Conservation (phyloP, 1,140 invertebrate genomes). For the Zaprionus ornatus region DNA sequence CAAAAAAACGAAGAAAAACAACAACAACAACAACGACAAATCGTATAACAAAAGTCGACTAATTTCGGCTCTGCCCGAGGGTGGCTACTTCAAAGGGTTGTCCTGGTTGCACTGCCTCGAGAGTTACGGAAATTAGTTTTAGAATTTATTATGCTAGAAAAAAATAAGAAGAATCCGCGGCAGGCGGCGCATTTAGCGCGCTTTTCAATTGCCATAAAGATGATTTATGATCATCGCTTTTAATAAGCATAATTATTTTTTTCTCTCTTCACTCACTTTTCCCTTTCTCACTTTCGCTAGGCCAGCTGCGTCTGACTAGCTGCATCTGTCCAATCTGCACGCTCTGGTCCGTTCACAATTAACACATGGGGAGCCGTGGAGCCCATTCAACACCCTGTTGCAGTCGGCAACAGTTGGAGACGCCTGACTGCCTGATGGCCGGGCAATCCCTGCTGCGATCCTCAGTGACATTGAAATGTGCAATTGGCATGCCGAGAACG, state of each 20-base stretch:
- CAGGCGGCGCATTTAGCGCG: slow-evolving; percentile 56
- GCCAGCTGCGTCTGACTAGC: slow-evolving; percentile 26
- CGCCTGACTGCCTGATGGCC: slow-evolving; percentile 21
- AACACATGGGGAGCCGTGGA: slow-evolving; percentile 43
- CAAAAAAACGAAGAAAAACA: slow-evolving; percentile 36
- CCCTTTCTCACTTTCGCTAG: slow-evolving; percentile 33
- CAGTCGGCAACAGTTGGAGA: slow-evolving; percentile 35
- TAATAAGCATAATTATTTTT: slow-evolving; percentile 77
- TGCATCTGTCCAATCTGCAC: slow-evolving; percentile 21
- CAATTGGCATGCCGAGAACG: slow-evolving; percentile 69
- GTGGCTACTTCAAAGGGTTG: slow-evolving; percentile 75
- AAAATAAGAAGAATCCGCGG: slow-evolving; percentile 14
- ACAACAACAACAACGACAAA: slow-evolving; percentile 38
- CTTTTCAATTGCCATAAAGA: slow-evolving; percentile 81
- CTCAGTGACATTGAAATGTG: slow-evolving; percentile 79
- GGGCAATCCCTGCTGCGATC: slow-evolving; percentile 68
- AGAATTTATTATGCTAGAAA: slow-evolving; percentile 62
- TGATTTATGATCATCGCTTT: slow-evolving; percentile 76
- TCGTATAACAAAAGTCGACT: slow-evolving; percentile 69
- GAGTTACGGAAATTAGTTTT: slow-evolving; percentile 69
- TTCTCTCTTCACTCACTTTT: slow-evolving; percentile 23
- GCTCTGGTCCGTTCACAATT: slow-evolving; percentile 30
- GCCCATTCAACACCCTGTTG: slow-evolving; percentile 36
- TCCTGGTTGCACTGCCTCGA: slow-evolving; percentile 16
- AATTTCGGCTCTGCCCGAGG: slow-evolving; percentile 60